Evolutionary conservation across 2,113 vertebrate genomes (phyloP), one percentile per base, ranked within the genome.

Genomic region (Neodontobutis hainanensis): DNA sequence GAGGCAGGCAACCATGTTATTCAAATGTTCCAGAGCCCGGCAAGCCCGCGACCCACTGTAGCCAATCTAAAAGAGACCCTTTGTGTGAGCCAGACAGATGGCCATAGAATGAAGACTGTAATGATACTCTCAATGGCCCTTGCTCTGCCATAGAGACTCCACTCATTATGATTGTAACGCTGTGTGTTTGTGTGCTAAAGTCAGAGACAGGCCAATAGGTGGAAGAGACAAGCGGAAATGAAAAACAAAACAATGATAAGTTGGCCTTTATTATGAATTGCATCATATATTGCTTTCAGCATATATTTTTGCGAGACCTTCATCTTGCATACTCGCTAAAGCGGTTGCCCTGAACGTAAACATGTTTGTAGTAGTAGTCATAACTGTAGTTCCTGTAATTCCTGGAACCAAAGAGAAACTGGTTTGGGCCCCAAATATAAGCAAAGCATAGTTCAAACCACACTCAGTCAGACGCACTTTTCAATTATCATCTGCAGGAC

Each of bases 51-150:
- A 81, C 78, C 82, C 80, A 87, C 85, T 88, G 85, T 88, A 87
- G 81, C 78, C 12, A 1, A 65, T 55, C 82, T 86, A 77, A 89
- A 87, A 88, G 84, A 76, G 78, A 70, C 69, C 81, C 87, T 88
- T 90, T 90, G 88, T 91, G 75, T 78, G 65, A 80, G 65, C 84
- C 81, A 89, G 87, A 91, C 90, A 89, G 88, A 90, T 91, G 88
- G 88, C 84, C 74, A 62, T 75, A 88, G 87, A 85, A 82, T 87
- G 77, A 83, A 83, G 87, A 87, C 85, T 81, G 84, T 88, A 91
- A 90, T 87, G 84, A 90, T 83, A 87, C 80, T 67, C 87, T 85
- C 77, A 70, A 27, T 15, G 49, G 61, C 51, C 62, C 57, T 75
- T 61, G 44, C 74, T 68, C 75, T 73, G 73, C 34, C 62, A 65